Evolutionary conservation across 2,888 invertebrate genomes (phyloP), one percentile per base, ranked within the genome.

Genomic region (Tigriopus californicus): DNA sequence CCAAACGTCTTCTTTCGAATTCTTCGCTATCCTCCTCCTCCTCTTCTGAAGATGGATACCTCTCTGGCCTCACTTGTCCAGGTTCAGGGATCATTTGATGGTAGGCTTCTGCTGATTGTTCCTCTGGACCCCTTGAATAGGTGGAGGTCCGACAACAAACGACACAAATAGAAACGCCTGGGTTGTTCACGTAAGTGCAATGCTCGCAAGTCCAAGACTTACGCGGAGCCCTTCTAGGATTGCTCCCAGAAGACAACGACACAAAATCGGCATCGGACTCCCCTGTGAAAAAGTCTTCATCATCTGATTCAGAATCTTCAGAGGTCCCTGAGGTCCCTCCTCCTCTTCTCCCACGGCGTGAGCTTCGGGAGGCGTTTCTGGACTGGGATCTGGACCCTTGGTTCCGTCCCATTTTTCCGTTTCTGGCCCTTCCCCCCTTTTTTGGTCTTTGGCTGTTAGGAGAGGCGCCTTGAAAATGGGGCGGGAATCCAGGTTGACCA

Each of bases 141-240:
- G 44, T 25, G 57, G 61, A 64, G 6, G 90, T 90, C 68, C 88
- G 87, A 67, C 89, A 90, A 68, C 90, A 91, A 56, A 90, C 80
- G 13, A 78, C 76, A 68, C 90, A 90, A 44, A 90, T 83, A 65
- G 82, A 80, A 0, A 81, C 79, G 20, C 82, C 83, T 0, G 83
- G 74, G 62, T 83, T 82, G 68, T 91, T 91, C 2, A 88, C 82
- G 68, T 81, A 89, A 0, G 90, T 91, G 68, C 90, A 91, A 67
- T 88, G 86, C 67, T 87, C 85, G 70, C 90, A 91, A 63, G 85
- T 80, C 90, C 90, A 91, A 60, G 65, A 52, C 61, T 64, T 52
- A 65, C 62, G 11, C 63, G 64, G 0, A 64, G 59, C 46, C 6
- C 49, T 18, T 53, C 61, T 56, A 11, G 67, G 65, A 46, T 65